Base-by-base conservation (phyloP, 1,140 invertebrate species). In the Periplaneta americana region DNA sequence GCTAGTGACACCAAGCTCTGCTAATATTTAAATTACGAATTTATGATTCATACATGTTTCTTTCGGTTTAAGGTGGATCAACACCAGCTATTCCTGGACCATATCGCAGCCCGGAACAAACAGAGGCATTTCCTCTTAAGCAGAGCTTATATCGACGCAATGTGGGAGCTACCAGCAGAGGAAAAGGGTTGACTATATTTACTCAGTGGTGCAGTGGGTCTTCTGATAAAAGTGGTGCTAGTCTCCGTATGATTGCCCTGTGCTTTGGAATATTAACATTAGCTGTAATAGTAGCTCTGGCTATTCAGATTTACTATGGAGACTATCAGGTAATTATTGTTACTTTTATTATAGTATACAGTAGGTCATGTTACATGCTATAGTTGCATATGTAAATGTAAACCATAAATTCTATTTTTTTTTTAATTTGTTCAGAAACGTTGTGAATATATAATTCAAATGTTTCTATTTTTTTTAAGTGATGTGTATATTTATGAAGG, bases 291-390 rank as follows among this genome's bases (percentile, higher is more conserved):
- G 84, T 92, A 36, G 92, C 92, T 13, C 88, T 95, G 34, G 87
- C 93, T 79, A 88, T 93, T 66, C 93, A 94, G 87, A 92, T 94
- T 83, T 90, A 92, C 85, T 92, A 91, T 85, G 91, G 92, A 9
- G 91, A 93, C 84, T 91, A 91, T 87, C 91, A 94, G 88, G 92
- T 92, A 83, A 34, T 74, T 78, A 31, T 74, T 77, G 37, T 75
- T 75, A 76, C 28, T 8, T 48, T 66, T 66, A 3, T 66, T n/a
- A n/a, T n/a, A n/a, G n/a, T n/a, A n/a, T n/a, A n/a, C n/a, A n/a
- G n/a, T n/a, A n/a, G n/a, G n/a, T n/a, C n/a, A n/a, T n/a, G n/a
- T n/a, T n/a, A n/a, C n/a, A n/a, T n/a, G n/a, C n/a, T n/a, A n/a
- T n/a, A n/a, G n/a, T n/a, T n/a, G n/a, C n/a, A n/a, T n/a, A n/a